Evolutionary conservation across 2,888 invertebrate species (phyloP), one percentile per base, ranked within the genome.

Genomic region (Andrena hattorfiana): DNA sequence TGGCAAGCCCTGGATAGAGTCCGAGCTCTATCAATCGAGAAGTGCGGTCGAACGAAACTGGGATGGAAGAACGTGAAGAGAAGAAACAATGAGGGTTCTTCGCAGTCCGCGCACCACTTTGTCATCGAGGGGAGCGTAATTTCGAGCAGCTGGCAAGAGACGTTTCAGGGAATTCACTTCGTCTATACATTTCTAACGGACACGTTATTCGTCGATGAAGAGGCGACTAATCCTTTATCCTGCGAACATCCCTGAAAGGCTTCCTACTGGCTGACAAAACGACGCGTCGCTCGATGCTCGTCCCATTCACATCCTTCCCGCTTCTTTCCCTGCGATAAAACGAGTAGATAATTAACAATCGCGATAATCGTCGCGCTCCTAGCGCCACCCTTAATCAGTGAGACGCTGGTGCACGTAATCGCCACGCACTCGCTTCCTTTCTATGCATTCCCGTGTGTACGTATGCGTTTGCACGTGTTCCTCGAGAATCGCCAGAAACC

Each of bases 1-100:
- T 88, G 88, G 88, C 87, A 87, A 81, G 83, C 81, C 75, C 68
- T 71, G 62, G 70, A 68, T 20, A 68, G 10, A 20, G 30, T 83
- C 60, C 71, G 63, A 42, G 6, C 28, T 35, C 56, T 62, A 67
- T 72, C 42, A n/a, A 49, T 56, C 26, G 81, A 66, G 42, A 30
- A 28, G 13, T 8, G 20, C 54, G 26, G 62, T 54, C 51, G 23
- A 74, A 62, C 26, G 35, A 67, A 70, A 69, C 63, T 23, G 54
- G 32, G 42, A 73, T 51, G 28, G 30, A 26, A n/a, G 3, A 56
- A 20, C 49, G 10, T 60, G 49, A 63, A 56, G 56, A 28, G 16
- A 28, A 16, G 35, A 72, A 64, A 76, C 23, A 63, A 62, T 59
- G 48, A 20, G 54, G 26, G n/a, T 60, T 48, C n/a, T 10, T 48